phyloP scores from a whole-genome alignment of 2,888 invertebrate genomes.

The Palloptera scutellata region DNA sequence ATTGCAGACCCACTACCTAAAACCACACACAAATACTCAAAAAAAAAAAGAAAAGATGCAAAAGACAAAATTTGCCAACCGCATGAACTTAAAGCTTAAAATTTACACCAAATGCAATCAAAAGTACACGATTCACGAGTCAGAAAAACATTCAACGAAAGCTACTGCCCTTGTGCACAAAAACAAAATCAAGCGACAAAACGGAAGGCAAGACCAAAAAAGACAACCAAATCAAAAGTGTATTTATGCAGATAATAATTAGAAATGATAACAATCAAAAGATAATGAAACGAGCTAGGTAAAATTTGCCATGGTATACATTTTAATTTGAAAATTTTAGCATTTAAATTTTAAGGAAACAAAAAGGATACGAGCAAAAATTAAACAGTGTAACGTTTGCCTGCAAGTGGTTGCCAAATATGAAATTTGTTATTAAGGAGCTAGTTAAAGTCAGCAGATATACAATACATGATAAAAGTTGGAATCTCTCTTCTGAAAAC shows the following conservation, averaged over 20 bases:
- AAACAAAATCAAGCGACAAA: not conserved
- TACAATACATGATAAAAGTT: too few species aligned
- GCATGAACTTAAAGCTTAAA: slow-evolving; percentile 7
- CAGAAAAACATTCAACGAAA: not conserved
- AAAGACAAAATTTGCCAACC: not conserved
- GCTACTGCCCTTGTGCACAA: not conserved
- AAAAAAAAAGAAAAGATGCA: not conserved
- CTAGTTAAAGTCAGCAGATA: too few species aligned
- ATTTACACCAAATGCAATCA: not conserved
- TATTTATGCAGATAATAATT: slow-evolving; percentile 12
- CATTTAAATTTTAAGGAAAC: too few species aligned
- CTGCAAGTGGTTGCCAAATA: too few species aligned
- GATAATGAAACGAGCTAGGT: not conserved
- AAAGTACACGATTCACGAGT: not conserved
- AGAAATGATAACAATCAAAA: not conserved
- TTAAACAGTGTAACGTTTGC: too few species aligned
- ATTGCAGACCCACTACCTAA: not conserved
- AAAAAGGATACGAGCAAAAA: too few species aligned
- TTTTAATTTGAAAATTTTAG: not conserved
- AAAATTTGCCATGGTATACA: not conserved
- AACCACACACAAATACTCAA: not conserved
- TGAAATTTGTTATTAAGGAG: too few species aligned
- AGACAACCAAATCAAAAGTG: slow-evolving; percentile 4
- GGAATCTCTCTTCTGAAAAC: too few species aligned
- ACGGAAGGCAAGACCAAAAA: not conserved